Evolutionary conservation across 2,888 invertebrate genomes (phyloP), one percentile per base, ranked within the genome.

Genomic region (Nephrotoma guestfalica): DNA sequence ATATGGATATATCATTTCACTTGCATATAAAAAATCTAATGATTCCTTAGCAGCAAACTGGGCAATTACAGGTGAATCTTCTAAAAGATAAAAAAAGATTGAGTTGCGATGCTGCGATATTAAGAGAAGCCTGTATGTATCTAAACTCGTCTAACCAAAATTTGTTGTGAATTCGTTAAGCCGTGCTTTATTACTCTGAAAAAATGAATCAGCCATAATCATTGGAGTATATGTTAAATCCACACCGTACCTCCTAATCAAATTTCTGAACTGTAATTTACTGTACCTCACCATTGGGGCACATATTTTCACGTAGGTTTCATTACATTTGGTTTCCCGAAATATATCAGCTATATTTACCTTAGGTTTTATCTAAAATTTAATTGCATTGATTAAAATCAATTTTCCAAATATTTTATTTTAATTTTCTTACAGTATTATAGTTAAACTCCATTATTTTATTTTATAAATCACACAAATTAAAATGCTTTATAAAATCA

Each of bases 281-380:
- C 97, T 98, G 89, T 98, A 98, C 89, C 98, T 94, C 57, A 99
- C 99, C 99, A 99, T 99, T 0, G 99, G 99, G 1, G 98, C 98
- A 92, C 96, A 96, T 86, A 97, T 93, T 92, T 95, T 96, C 4
- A 97, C 92, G 89, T 95, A 92, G 11, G 92, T 92, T 86, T 94
- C 92, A 45, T 91, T 89, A 87, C 88, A 88, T 89, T 91, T 92
- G 4, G 93, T 92, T 84, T 93, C 92, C 87, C 92, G 90, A 89
- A 98, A 96, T 86, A 97, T 90, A 86, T 96, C 94, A 86, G 93
- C 87, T 87, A 96, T 92, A 90, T 94, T 91, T 13, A 88, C 90
- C 89, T 90, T 91, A 40, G 86, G 86, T 71, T 88, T 87, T n/a
- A 71, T 6, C 71, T 71, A 71, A 71, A 71, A 18, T 30, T 71